phyloP scores from a whole-genome alignment of 2,888 invertebrate species.

The Lithophane semibrunnea region DNA sequence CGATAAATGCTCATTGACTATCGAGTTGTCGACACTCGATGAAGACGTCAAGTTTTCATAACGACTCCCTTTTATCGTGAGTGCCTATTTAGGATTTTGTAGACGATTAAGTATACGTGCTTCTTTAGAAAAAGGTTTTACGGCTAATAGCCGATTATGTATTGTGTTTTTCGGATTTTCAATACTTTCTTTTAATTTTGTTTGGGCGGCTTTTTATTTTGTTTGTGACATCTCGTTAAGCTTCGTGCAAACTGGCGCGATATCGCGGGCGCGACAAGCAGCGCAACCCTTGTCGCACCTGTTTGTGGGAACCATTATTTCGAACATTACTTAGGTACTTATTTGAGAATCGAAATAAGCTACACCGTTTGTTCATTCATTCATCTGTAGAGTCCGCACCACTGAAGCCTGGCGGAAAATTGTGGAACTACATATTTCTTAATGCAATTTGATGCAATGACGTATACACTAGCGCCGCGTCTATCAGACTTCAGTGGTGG shows the following conservation, averaged over 20 bases:
- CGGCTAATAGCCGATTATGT: neutral
- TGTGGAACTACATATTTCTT: no score
- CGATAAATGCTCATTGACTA: conserved; percentile 69
- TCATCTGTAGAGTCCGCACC: no score
- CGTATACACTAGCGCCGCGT: no score
- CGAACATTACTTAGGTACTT: no score
- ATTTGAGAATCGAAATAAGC: neutral
- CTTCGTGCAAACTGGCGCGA: no score
- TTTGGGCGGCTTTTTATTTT: neutral
- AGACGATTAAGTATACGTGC: conserved; percentile 5
- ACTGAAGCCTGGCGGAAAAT: no score
- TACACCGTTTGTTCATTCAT: neutral
- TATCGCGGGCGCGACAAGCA: no score
- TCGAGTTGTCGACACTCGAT: conserved; percentile 59
- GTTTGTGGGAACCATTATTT: no score
- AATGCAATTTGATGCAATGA: no score
- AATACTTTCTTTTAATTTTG: neutral
- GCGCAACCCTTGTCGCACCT: no score
- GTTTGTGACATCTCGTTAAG: neutral
- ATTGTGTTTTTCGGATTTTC: neutral
- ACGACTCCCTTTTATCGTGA: conserved; percentile 46
- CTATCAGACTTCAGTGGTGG: no score
- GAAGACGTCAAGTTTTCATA: conserved; percentile 66
- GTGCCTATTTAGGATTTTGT: conserved; percentile 25
- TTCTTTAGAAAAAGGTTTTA: conserved; percentile 3